Evolutionary conservation across 1,140 invertebrate species (phyloP).

Genomic region (Trichogramma pretiosum): DNA sequence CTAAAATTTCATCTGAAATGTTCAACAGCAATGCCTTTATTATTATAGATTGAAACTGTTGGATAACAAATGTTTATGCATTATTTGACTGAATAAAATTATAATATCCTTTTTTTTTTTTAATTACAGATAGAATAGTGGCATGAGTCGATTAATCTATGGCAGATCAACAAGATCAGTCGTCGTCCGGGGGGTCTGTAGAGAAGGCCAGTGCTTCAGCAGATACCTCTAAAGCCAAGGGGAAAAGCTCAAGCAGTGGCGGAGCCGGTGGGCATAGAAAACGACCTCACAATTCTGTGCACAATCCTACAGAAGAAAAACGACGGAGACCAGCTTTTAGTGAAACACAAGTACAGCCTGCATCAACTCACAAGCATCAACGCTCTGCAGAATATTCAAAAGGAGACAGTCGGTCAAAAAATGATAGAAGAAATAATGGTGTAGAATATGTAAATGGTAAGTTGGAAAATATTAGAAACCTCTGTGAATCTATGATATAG

Average conservation of each 20-base stretch:
- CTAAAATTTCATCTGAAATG: no score
- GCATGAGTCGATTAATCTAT: constrained; percentile 50
- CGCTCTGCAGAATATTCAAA: constrained; percentile 29
- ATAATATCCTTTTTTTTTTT: no score
- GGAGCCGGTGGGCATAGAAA: constrained; percentile 37
- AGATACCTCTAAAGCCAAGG: constrained; percentile 43
- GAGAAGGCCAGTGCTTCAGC: constrained; percentile 47
- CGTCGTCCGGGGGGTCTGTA: constrained; percentile 47
- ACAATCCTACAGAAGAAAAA: constrained; percentile 37
- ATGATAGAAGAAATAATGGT: constrained; percentile 38
- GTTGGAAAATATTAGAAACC: neutral
- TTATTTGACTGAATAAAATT: no score
- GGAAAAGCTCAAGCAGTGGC: constrained; percentile 35
- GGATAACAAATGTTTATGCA: no score
- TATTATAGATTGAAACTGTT: no score
- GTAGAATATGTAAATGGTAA: constrained; percentile 40
- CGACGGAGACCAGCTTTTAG: constrained; percentile 35
- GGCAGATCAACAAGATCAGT: constrained; percentile 50
- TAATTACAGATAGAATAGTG: constrained; percentile 44
- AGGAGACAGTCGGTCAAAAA: constrained; percentile 31
- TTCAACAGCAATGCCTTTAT: no score
- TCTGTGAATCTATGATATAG: no score
- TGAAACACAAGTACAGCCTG: constrained; percentile 27
- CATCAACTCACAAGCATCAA: constrained; percentile 21
- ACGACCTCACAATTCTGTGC: constrained; percentile 36